A percentile compares a stretch with the other conserved stretches of the same genome.
Conservation (phyloP, 2,797 vertebrate genomes). For the Nannoperca obscura region DNA sequence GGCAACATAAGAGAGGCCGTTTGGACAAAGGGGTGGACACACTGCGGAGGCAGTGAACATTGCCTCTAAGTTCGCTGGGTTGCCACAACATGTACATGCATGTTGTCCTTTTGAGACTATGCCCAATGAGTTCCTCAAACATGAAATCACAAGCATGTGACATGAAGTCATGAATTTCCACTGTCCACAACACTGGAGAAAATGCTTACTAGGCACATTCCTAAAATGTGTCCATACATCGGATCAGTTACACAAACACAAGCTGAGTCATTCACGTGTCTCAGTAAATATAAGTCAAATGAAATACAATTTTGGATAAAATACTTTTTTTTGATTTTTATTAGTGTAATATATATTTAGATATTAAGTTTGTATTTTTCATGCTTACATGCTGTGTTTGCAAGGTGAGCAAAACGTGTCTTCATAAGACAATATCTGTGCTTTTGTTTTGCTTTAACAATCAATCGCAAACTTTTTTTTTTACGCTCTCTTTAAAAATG, state of each 20-base stretch:
- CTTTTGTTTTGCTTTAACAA: not conserved
- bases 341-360: not conserved
- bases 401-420: not conserved
- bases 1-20: too few species aligned
- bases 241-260: constrained; percentile 5
- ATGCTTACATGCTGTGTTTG: not conserved
- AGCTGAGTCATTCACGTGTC: constrained; percentile 1
- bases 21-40: too few species aligned
- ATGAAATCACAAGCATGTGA: constrained; percentile 56
- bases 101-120: constrained; percentile 22
- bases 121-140: constrained; percentile 69
- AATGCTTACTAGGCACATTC: constrained; percentile 55
- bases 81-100: constrained; percentile 18
- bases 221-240: constrained; percentile 28
- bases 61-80: too few species aligned
- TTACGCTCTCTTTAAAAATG: constrained; percentile 1
- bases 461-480: not conserved
- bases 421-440: not conserved
- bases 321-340: not conserved
- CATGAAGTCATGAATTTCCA: constrained; percentile 51
- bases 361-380: not conserved
- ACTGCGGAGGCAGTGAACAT: too few species aligned
- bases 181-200: constrained; percentile 43
- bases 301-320: not conserved
- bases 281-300: not conserved